These are phyloP conservation scores for Microctenopoma steveboyesi DNA, from an alignment of 2,797 vertebrate species.

Conservation along the genomic window DNA sequence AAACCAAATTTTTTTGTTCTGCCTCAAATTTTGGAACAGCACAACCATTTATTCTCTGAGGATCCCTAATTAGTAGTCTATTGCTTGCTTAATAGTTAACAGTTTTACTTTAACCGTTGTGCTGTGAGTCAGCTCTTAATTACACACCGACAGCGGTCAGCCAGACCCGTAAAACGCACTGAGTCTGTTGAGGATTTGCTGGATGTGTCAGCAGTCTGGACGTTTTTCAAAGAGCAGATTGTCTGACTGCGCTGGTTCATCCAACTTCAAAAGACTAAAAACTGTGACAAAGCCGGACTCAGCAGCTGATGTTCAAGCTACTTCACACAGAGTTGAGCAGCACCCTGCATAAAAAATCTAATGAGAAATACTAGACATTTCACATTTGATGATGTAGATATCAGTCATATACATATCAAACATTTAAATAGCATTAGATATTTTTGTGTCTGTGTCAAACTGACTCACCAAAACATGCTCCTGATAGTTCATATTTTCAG, in stretches of 20 bases:
- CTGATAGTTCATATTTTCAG: not conserved
- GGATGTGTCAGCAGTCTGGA: slow-evolving; percentile 48
- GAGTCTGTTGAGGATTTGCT: slow-evolving; percentile 46
- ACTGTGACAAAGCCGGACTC: slow-evolving; percentile 59
- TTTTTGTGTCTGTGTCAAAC: not conserved
- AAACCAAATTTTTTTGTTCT: slow-evolving; percentile 2
- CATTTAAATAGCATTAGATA: not conserved
- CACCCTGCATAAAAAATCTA: slow-evolving; percentile 3
- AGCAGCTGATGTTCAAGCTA: slow-evolving; percentile 48
- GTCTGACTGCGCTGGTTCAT: slow-evolving; percentile 48
- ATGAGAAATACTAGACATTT: not conserved
- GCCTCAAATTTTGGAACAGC: too few relatives aligned
- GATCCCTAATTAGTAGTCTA: slow-evolving; percentile 32
- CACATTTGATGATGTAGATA: not conserved
- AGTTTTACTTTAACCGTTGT: slow-evolving; percentile 45
- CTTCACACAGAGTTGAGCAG: slow-evolving; percentile 22
- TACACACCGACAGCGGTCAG: slow-evolving; percentile 50
- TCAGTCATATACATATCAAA: not conserved
- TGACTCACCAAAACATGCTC: not conserved
- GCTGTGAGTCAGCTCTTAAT: slow-evolving; percentile 61
- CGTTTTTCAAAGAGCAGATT: slow-evolving; percentile 48
- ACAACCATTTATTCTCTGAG: slow-evolving; percentile 22
- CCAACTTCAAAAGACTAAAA: slow-evolving; percentile 62
- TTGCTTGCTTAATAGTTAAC: slow-evolving; percentile 23
- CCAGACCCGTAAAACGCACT: slow-evolving; percentile 60